These are phyloP conservation scores for Drymodes brunneopygia DNA, from an alignment of 2,113 vertebrate species.

Conservation along the genomic window DNA sequence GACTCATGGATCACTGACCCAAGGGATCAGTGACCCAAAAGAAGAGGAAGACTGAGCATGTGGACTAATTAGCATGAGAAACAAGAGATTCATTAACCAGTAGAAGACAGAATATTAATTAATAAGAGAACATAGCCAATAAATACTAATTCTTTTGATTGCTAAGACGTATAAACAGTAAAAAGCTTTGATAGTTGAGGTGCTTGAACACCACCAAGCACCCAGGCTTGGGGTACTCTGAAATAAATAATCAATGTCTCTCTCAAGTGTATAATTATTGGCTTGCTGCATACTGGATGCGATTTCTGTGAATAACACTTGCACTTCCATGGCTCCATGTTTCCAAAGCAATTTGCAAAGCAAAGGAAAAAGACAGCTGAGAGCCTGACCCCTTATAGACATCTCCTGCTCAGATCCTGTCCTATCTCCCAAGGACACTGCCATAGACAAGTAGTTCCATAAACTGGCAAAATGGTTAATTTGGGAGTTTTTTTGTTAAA, in stretches of 20 bases:
- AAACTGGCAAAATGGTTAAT: neutral
- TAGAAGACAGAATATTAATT: neutral
- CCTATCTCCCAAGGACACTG: neutral
- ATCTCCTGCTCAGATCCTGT: neutral
- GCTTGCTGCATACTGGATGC: neutral
- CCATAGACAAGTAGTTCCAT: neutral
- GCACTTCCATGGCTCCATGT: neutral
- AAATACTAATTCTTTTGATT: neutral
- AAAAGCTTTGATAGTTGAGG: neutral
- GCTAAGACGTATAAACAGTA: neutral
- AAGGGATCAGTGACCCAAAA: neutral
- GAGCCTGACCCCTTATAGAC: neutral
- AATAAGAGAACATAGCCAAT: neutral
- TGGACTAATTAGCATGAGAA: neutral
- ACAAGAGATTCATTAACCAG: neutral
- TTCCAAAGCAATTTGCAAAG: neutral
- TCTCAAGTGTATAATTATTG: neutral
- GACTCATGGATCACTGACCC: neutral
- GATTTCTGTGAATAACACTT: neutral
- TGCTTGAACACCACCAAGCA: neutral
- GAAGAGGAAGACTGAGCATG: neutral
- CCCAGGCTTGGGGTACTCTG: neutral
- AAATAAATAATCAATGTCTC: neutral
- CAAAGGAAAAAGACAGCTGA: neutral
- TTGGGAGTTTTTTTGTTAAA: neutral